phyloP scores from a whole-genome alignment of 2,797 vertebrate genomes.

The Pagetopsis macropterus region DNA sequence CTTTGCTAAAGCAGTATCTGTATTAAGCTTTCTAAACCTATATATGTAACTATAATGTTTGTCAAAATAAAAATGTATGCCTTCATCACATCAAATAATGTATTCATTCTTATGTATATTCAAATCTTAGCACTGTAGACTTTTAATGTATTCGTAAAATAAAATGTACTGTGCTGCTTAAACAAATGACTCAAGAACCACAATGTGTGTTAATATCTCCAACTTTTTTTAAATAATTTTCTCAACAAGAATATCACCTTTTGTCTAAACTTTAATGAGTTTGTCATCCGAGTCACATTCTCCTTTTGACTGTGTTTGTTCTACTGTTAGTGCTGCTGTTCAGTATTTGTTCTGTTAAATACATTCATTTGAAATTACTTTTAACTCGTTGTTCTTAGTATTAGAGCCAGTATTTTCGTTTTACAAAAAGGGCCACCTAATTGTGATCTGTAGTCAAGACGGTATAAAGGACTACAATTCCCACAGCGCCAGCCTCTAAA shows the following conservation, averaged over 20 bases:
- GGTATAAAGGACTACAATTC: no score
- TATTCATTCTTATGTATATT: conserved; percentile 42
- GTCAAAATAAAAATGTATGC: conserved; percentile 47
- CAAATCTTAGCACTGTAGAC: conserved; percentile 37
- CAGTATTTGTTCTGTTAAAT: conserved; percentile 63
- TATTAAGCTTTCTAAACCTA: conserved; percentile 55
- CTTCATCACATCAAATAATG: conserved; percentile 55
- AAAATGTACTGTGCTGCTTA: conserved; percentile 44
- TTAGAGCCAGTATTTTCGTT: no score
- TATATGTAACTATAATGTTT: conserved; percentile 51
- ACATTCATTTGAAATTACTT: conserved; percentile 47
- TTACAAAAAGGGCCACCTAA: no score
- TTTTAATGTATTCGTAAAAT: conserved; percentile 37
- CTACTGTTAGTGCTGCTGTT: conserved; percentile 53
- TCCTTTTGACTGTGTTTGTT: conserved; percentile 51
- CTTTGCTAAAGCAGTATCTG: conserved; percentile 56
- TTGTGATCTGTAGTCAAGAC: no score
- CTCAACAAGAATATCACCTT: conserved; percentile 17
- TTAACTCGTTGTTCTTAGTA: no score
- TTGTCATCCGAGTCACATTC: conserved; percentile 17
- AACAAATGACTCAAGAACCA: conserved; percentile 45
- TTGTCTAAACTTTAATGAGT: conserved; percentile 19
- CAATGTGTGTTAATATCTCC: conserved; percentile 2
- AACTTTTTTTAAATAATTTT: neutral
- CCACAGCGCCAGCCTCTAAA: no score